Conservation (phyloP, 2,113 vertebrate genomes). For the Hoplias malabaricus region DNA sequence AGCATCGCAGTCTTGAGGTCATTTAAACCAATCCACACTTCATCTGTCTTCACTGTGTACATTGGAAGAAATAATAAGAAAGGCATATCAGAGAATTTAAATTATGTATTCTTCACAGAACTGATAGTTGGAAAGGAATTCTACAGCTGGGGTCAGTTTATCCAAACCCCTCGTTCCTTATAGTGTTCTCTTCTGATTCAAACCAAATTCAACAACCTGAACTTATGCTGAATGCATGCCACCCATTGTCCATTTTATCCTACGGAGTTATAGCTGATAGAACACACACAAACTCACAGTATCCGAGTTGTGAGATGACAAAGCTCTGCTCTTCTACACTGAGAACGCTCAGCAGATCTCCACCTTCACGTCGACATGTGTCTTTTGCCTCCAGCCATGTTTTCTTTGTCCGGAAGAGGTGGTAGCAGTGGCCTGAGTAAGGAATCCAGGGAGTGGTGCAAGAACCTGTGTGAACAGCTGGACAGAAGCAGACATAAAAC, state of each 20-base stretch:
- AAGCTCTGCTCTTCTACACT: slow-evolving; percentile 89
- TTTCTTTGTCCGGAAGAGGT: slow-evolving; percentile 71
- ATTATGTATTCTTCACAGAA: no score
- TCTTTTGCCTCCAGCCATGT: slow-evolving; percentile 79
- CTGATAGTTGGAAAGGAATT: no score
- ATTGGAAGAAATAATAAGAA: neutral
- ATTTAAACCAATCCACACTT: slow-evolving; percentile 92
- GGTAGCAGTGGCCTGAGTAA: slow-evolving; percentile 87
- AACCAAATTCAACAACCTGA: neutral
- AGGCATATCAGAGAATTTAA: neutral
- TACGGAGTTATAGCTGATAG: neutral
- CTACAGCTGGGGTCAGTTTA: no score
- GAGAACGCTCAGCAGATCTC: slow-evolving; percentile 84
- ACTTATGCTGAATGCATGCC: neutral
- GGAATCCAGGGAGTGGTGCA: slow-evolving; percentile 85
- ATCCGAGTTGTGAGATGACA: slow-evolving; percentile 87
- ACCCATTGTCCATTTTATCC: no score
- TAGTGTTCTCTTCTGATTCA: neutral
- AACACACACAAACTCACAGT: slow-evolving; percentile 69
- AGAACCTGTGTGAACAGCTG: slow-evolving; percentile 68
- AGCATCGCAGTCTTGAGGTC: slow-evolving; percentile 83
- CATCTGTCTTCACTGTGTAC: slow-evolving; percentile 75
- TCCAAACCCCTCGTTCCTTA: neutral
- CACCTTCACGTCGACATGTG: slow-evolving; percentile 81
- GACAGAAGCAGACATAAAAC: slow-evolving; percentile 10